These are phyloP conservation scores for Corvus moneduloides DNA, from an alignment of 2,113 vertebrate genomes.

Conservation along the genomic window DNA sequence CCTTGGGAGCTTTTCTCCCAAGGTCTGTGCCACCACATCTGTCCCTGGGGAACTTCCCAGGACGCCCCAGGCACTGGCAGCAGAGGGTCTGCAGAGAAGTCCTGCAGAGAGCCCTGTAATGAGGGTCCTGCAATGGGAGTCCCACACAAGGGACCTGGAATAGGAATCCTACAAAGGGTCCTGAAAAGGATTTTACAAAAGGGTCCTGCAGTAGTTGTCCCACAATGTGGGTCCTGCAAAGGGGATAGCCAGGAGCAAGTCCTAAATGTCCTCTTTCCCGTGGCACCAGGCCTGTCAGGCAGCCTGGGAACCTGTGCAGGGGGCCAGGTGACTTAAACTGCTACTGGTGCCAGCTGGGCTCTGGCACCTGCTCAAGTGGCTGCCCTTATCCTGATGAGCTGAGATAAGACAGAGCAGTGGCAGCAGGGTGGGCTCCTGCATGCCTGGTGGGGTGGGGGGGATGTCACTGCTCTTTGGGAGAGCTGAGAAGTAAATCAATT, in stretches of 20 bases:
- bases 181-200: neutral
- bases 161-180: neutral
- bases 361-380: neutral
- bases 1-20: neutral
- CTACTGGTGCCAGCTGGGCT: neutral
- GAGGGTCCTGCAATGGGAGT: neutral
- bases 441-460: no score
- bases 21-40: accelerated
- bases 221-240: neutral
- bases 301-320: neutral
- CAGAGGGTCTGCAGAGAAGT: neutral
- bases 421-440: neutral
- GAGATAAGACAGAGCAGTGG: neutral
- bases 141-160: neutral
- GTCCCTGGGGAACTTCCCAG: neutral
- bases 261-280: neutral
- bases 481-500: neutral
- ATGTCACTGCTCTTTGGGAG: accelerated
- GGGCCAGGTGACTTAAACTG: neutral
- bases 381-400: accelerated
- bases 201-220: neutral
- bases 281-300: neutral
- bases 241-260: neutral
- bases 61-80: neutral
- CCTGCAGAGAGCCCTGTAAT: neutral